Evolutionary conservation across 2,113 vertebrate species (phyloP), one percentile per base, ranked within the genome.

Genomic region (Pungitius pungitius): DNA sequence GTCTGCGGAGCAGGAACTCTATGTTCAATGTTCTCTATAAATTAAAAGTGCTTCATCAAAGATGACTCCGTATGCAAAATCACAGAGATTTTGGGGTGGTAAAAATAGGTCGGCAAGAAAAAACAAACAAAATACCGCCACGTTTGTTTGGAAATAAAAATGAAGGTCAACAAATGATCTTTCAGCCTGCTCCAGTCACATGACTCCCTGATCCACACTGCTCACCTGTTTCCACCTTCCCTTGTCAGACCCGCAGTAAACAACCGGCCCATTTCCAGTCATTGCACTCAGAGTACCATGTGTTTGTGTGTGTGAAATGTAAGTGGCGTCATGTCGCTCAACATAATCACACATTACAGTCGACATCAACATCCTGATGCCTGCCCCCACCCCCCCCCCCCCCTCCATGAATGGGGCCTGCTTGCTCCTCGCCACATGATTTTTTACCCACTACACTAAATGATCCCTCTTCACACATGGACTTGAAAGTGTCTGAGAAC

Each of bases 391-490:
- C n/a, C n/a, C n/a, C n/a, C n/a, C n/a, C n/a, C n/a, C n/a, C n/a
- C n/a, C n/a, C n/a, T n/a, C 68, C 30, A 2, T 52, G 55, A 64
- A 68, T 5, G n/a, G n/a, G n/a, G 78, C 24, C 70, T 73, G 42
- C 64, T 71, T 70, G 39, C 76, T 73, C 56, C 52, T 73, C 62
- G 67, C 76, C 62, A 63, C 54, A 77, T 45, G 57, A 82, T 84
- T 30, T 61, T 84, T 30, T 61, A 73, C 54, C 26, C 30, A 5
- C 77, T 66, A 33, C 62, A 64, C 27, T 64, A 63, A 87, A 82
- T 87, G 45, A 79, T 77, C 67, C 77, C 80, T 79, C 86, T 77
- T 80, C 80, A 71, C 66, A 27, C 37, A 78, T 59, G 63, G 77
- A 69, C 76, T 83, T 30, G 54, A 74, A 80, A 87, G 87, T 83